Conservation (phyloP, 2,888 invertebrate genomes). For the Amorpha juglandis region DNA sequence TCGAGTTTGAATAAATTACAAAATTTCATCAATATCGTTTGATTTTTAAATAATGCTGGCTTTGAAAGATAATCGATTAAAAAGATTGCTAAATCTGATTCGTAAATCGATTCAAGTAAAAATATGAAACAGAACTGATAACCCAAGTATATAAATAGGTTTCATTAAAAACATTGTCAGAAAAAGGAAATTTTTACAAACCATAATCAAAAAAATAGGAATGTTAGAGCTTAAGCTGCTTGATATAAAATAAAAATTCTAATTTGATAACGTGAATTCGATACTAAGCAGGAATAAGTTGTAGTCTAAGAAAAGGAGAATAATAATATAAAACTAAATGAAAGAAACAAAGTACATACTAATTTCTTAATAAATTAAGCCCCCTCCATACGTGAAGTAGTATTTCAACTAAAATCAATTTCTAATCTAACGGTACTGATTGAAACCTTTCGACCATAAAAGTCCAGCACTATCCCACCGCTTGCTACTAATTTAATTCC, state of each 20-base stretch:
- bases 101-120: neutral
- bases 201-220: too few relatives aligned
- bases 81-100: neutral
- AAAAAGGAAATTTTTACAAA: too few relatives aligned
- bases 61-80: neutral
- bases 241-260: too few relatives aligned
- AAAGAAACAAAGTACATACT: neutral
- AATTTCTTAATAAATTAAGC: too few relatives aligned
- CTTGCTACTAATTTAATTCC: constrained; percentile 82
- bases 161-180: too few relatives aligned
- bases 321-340: neutral
- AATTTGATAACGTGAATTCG: too few relatives aligned
- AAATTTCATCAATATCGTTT: too few relatives aligned
- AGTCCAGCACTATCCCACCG: constrained; percentile 62
- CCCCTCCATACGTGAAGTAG: too few relatives aligned
- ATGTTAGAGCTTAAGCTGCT: too few relatives aligned
- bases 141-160: too few relatives aligned
- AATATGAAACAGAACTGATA: neutral
- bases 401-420: neutral
- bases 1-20: constrained; percentile 10
- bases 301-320: neutral
- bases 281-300: too few relatives aligned
- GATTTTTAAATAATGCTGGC: neutral
- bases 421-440: constrained; percentile 50
- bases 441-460: constrained; percentile 58